These are phyloP conservation scores for Cybosia mesomella DNA, from an alignment of 2,888 invertebrate genomes.

Conservation along the genomic window DNA sequence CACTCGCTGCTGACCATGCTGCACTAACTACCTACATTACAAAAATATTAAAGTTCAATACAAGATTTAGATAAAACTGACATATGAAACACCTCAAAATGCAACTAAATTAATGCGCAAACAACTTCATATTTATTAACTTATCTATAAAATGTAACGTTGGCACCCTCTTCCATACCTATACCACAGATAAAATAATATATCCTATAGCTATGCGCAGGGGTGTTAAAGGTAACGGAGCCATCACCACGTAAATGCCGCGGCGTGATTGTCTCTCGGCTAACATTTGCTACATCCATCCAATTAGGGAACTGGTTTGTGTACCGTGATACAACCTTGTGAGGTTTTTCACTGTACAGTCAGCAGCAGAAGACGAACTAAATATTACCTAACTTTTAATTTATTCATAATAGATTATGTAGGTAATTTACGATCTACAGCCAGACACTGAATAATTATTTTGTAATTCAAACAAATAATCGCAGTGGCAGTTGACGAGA, in stretches of 20 bases:
- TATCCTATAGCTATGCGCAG: conserved; percentile 54
- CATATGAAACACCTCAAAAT: neutral
- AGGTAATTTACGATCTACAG: too few relatives aligned
- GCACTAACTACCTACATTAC: too few relatives aligned
- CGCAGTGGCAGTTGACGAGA: too few relatives aligned
- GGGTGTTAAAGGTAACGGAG: conserved; percentile 65
- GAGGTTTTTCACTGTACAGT: conserved; percentile 16
- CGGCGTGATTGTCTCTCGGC: conserved; percentile 70
- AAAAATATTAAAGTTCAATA: neutral
- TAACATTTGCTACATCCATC: conserved; percentile 76
- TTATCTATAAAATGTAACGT: conserved; percentile 5
- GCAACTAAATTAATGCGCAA: neutral
- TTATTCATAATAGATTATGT: too few relatives aligned
- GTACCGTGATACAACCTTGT: conserved; percentile 46
- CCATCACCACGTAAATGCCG: conserved; percentile 73
- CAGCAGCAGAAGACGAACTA: neutral
- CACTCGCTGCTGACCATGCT: too few relatives aligned
- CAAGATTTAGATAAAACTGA: too few relatives aligned
- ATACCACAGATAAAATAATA: neutral
- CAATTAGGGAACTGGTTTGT: conserved; percentile 73
- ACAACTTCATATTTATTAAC: neutral
- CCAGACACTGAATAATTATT: too few relatives aligned
- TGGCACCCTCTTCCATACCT: neutral
- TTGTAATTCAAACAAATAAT: too few relatives aligned
- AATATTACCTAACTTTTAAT: too few relatives aligned